These are phyloP conservation scores for Dolichallabes microphthalmus DNA, from an alignment of 2,113 vertebrate species.

Conservation along the genomic window DNA sequence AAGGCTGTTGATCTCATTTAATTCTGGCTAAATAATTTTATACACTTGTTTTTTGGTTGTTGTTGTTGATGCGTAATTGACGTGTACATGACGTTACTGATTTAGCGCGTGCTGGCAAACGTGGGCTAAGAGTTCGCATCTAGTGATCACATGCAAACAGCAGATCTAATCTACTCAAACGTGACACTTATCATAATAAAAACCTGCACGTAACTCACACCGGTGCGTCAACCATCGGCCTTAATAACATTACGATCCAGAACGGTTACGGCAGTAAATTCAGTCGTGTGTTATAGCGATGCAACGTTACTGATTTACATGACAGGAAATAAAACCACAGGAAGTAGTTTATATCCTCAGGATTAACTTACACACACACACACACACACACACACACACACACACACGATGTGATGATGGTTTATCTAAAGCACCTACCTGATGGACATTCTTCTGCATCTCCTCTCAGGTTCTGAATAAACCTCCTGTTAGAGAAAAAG, in stretches of 20 bases:
- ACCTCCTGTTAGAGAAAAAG: slow-evolving; percentile 67
- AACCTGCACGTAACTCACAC: background rate
- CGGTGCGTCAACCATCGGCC: background rate
- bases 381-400: too few species aligned
- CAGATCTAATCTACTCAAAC: background rate
- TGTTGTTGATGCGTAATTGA: background rate
- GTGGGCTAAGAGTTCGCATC: background rate
- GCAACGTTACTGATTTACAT: background rate
- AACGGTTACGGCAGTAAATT: background rate
- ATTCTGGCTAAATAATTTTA: background rate
- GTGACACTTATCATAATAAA: background rate
- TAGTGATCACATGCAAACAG: background rate
- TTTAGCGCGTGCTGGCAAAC: background rate
- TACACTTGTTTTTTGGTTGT: background rate
- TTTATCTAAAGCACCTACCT: slow-evolving; percentile 59
- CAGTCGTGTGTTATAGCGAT: background rate
- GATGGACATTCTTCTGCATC: slow-evolving; percentile 79
- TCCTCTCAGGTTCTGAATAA: slow-evolving; percentile 86
- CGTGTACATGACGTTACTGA: background rate
- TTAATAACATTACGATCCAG: background rate
- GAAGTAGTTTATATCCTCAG: background rate
- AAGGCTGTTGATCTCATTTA: background rate
- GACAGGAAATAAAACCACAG: background rate
- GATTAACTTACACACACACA: too few species aligned
- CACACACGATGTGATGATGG: background rate